Evolutionary conservation across 2,888 invertebrate species (phyloP), one percentile per base, ranked within the genome.

Genomic region (Euzetes globulus): DNA sequence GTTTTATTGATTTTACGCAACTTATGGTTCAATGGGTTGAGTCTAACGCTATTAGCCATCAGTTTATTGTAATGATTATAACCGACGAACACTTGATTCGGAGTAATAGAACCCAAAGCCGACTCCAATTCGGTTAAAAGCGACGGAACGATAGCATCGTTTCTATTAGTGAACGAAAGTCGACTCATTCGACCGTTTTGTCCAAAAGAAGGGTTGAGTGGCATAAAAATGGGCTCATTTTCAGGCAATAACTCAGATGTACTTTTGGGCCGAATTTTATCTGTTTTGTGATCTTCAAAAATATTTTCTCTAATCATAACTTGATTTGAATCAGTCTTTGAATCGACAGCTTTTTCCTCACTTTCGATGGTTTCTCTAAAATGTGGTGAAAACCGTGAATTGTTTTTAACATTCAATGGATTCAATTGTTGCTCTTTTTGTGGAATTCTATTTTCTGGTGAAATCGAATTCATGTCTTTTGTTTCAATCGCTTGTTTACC

Each of bases 161-260:
- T 52, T 52, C 52, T 52, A 22, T 52, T 19, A 5, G 22, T 22
- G 52, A 60, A 60, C 15, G 60, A 60, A 15, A 60, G 60, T 60
- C 60, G 3, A 60, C 60, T 60, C 29, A 22, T 60, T 27, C 60
- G 25, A 27, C 60, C 60, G 29, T 29, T 60, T 60, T 60, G 60
- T 60, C 27, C 25, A 17, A 60, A 27, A 17, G 29, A 60, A 27
- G n/a, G 50, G 50, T 29, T 60, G 3, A 60, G 27, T 29, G 60
- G 60, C 60, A 19, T 60, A 29, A 60, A 60, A 60, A 60, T 60
- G 25, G 60, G 60, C 27, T 60, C 60, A 60, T 60, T 29, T 11
- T 25, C n/a, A 19, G 27, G 1, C 2, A n/a, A 19, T 19, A n/a
- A n/a, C 19, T 19, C 19, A 6, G n/a, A 19, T 6, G 1, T 50